phyloP scores from a whole-genome alignment of 1,140 invertebrate species.

The Diachasmimorpha longicaudata region DNA sequence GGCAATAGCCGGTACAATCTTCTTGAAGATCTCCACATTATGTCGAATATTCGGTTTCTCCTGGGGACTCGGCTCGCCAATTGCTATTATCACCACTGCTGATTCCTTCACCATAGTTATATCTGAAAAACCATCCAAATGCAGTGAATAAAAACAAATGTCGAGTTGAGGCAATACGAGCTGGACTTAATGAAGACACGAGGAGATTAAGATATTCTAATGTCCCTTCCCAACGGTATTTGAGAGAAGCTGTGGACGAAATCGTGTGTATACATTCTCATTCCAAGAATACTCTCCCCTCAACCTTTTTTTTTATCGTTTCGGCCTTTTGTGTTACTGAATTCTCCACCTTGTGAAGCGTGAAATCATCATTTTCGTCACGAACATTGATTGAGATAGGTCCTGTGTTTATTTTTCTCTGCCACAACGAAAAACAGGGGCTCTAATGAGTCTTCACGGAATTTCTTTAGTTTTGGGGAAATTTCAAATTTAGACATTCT shows the following conservation, averaged over 20 bases:
- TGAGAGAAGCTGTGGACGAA: constrained; percentile 24
- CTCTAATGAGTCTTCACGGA: not conserved
- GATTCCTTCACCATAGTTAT: constrained; percentile 49
- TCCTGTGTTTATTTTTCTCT: not conserved
- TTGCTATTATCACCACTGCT: constrained; percentile 46
- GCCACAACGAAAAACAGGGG: not conserved
- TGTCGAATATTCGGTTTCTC: constrained; percentile 57
- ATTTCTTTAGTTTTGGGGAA: not conserved
- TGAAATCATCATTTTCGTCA: constrained; percentile 6
- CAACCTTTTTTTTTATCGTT: constrained; percentile 1
- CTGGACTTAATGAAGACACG: constrained; percentile 22
- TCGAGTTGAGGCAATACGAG: not conserved
- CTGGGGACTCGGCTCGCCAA: constrained; percentile 32
- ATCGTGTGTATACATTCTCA: constrained; percentile 4
- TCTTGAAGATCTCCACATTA: constrained; percentile 69
- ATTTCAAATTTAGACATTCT: not conserved
- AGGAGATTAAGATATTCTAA: constrained; percentile 30
- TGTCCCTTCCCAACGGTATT: constrained; percentile 26
- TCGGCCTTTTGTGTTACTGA: not conserved
- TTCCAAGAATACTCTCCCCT: constrained; percentile 16
- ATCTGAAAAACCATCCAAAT: constrained; percentile 34
- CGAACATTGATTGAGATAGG: not conserved
- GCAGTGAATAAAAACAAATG: not conserved
- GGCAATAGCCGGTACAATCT: constrained; percentile 66
- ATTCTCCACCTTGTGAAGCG: not conserved